Percentiles rank a stretch among this genome's conserved stretches.
Conservation (phyloP, 2,888 invertebrate genomes). For the Torymus auratus region DNA sequence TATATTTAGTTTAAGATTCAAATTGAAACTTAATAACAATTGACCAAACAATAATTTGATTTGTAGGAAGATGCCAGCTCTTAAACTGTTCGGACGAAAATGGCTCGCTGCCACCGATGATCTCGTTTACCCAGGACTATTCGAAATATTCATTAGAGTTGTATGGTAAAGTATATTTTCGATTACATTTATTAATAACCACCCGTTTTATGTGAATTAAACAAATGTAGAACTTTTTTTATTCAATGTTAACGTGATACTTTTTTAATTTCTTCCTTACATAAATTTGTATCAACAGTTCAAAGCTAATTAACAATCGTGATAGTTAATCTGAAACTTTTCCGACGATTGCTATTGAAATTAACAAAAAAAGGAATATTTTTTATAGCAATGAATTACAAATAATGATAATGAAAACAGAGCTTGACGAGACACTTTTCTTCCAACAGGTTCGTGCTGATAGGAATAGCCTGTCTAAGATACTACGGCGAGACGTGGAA, state of each 20-base stretch:
- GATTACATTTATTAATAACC: neutral
- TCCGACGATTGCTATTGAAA: neutral
- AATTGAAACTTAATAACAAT: neutral
- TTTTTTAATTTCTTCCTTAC: no score
- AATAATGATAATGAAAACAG: neutral
- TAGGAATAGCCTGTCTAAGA: conserved; percentile 82
- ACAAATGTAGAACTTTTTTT: no score
- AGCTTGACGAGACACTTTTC: neutral
- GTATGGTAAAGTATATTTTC: conserved; percentile 81
- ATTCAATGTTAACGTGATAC: no score
- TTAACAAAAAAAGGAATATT: neutral
- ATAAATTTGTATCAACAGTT: no score
- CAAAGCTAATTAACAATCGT: neutral
- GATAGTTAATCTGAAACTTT: neutral
- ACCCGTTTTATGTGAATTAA: no score
- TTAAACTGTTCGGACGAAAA: conserved; percentile 90
- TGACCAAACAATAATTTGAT: conserved; percentile 5
- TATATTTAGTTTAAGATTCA: no score
- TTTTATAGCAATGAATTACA: neutral
- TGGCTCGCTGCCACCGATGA: conserved; percentile 96
- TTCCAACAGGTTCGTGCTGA: conserved; percentile 80
- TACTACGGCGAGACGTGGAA: conserved; percentile 84
- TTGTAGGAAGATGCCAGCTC: conserved; percentile 85
- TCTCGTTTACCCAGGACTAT: conserved; percentile 91
- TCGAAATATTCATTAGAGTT: conserved; percentile 85